Base-by-base conservation (phyloP, 2,113 vertebrate genomes). In the Theropithecus gelada region DNA sequence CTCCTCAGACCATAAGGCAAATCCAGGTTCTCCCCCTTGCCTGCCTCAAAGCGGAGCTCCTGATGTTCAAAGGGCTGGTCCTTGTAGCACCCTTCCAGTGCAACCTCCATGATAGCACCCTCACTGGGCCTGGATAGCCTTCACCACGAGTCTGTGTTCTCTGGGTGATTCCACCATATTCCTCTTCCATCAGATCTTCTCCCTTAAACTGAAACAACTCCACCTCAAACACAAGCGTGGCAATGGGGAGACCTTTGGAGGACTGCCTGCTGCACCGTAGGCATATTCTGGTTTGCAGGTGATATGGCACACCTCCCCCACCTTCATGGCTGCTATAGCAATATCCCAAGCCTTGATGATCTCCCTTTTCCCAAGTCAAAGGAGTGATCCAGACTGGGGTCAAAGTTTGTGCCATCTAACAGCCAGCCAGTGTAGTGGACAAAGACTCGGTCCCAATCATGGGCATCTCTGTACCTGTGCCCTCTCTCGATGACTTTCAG, bases 301-400 rank as follows among this genome's bases (percentile, higher is more conserved):
- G 93, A 99, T 98, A 82, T 99, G 99, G 97, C 99, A 99, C 90
- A 99, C 95, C 98, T 99, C 99, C 1, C 99, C 99, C 12, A 99
- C 95, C 97, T 99, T 99, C 99, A 99, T 99, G 7, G 99, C 99
- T 0, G 99, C 99, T 30, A 99, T 98, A 8, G 99, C 99, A 30
- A 99, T 98, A 98, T 99, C 99, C 99, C 99, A 99, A n/a, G 99
- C 99, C 98, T 99, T 99, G 97, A 99, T 99, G 88, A 99, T 99
- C 98, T 99, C 97, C 99, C 99, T 99, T 99, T 99, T 68, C 99
- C 99, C 97, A 99, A 93, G 97, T 99, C 99, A 96, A 99, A 99
- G 23, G 99, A 99, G 97, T 99, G 97, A 98, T 99, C 99, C 97
- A 99, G 98, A 97, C 99, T 99, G 45, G 99, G 99, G 97, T 99